Base-by-base conservation (phyloP, 2,113 vertebrate species). In the Rhagologus leucostigma region DNA sequence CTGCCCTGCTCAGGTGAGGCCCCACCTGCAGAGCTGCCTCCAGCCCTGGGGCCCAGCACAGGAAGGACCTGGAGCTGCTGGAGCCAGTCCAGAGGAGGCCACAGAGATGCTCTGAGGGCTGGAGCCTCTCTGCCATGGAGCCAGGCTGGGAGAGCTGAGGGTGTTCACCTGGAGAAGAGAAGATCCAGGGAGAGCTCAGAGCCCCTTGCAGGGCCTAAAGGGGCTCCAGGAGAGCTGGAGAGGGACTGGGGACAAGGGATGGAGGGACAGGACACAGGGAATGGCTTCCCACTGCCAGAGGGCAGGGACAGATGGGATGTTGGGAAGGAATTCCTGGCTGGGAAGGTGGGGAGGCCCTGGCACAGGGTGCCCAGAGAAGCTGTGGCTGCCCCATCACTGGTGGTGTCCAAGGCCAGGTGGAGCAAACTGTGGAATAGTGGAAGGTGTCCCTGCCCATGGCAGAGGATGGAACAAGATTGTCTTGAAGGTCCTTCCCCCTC, bases 71-170 rank as follows among this genome's bases (percentile, higher is more conserved):
- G 70, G 41, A 55, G 39, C 47, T 76, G 47, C 30, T 83, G 87
- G n/a, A 10, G 12, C 1, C 1, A 35, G n/a, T 62, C 26, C 47
- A 56, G 49, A 60, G 63, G 35, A 69, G 64, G 32, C 35, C 16
- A 7, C 0, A 0, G 39, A 13, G 30, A 9, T 82, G 62, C 17
- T 62, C 42, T 0, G 0, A 27, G 26, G 17, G 18, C 55, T 62
- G 70, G 78, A 71, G 26, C 30, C 13, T 7, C 26, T 56, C 41
- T 67, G 52, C 52, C 17, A 6, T 80, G 56, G 35, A 68, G 46
- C n/a, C n/a, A 27, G n/a, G 17, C 41, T 69, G 41, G 41, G 41
- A 69, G 14, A 53, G 41, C 53, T 76, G 62, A 11, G 53, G 3
- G 2, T 12, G 14, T 0, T 89, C 70, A 32, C 5, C n/a, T 41